Evolutionary conservation across 2,113 vertebrate genomes (phyloP).

Genomic region (Mohoua ochrocephala): DNA sequence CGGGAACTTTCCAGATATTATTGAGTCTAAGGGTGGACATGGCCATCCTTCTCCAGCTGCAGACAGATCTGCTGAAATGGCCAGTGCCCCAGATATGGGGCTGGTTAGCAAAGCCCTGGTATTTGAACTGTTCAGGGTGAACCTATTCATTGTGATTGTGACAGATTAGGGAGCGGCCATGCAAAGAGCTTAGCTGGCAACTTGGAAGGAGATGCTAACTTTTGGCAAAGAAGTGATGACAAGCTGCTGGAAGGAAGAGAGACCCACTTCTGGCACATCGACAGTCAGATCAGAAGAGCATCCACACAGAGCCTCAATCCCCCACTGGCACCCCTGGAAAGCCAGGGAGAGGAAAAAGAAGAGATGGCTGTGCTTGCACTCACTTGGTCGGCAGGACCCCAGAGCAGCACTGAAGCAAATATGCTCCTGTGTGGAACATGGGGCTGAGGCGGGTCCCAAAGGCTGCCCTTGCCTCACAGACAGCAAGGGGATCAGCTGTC

Average conservation of each 20-base stretch:
- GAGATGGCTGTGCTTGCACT: neutral
- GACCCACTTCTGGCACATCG: neutral
- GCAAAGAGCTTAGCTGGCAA: neutral
- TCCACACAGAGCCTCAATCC: neutral
- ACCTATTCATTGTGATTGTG: neutral
- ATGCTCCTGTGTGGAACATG: conserved; percentile 50
- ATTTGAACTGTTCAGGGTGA: neutral
- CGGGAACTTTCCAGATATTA: conserved; percentile 54
- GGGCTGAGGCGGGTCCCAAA: conserved; percentile 26
- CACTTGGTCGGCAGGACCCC: conserved; percentile 62
- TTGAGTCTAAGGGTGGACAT: neutral
- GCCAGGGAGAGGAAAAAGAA: neutral
- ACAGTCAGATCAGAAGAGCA: neutral
- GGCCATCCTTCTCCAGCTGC: neutral
- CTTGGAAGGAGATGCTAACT: neutral
- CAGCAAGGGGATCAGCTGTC: conserved; percentile 44
- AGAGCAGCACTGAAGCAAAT: conserved; percentile 27
- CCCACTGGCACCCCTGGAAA: neutral
- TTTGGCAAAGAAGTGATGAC: neutral
- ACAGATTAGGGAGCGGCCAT: neutral
- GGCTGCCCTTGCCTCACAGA: conserved; percentile 32
- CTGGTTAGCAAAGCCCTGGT: neutral
- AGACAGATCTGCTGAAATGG: neutral
- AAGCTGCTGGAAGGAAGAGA: neutral
- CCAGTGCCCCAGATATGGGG: neutral